Conservation (phyloP, 2,888 invertebrate species). For the Abrostola tripartita region DNA sequence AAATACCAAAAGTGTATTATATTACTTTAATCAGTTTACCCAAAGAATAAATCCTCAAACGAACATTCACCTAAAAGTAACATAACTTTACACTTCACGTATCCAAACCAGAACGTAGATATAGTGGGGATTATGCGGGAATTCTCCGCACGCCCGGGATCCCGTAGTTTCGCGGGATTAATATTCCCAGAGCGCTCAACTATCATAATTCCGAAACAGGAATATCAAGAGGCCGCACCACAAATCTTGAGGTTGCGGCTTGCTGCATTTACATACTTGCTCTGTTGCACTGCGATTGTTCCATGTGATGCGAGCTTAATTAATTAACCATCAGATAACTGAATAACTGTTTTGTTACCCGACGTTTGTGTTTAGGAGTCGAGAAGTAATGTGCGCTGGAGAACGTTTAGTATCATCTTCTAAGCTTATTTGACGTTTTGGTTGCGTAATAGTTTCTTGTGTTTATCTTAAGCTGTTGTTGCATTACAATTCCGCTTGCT, state of each 20-base stretch:
- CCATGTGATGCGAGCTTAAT: constrained; percentile 43
- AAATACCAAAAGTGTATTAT: background rate
- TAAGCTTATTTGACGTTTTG: constrained; percentile 6
- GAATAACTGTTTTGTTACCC: constrained; percentile 48
- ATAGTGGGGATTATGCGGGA: constrained; percentile 53
- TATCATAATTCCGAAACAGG: constrained; percentile 77
- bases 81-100: constrained; percentile 38
- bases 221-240: constrained; percentile 72
- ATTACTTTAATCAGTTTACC: background rate
- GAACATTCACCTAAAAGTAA: constrained; percentile 20
- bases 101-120: constrained; percentile 35
- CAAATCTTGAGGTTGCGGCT: constrained; percentile 74
- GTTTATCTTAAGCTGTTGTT: background rate
- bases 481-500: background rate
- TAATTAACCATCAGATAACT: constrained; percentile 51
- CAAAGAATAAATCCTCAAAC: constrained; percentile 3
- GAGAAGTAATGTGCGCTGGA: constrained; percentile 15
- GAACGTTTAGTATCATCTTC: constrained; percentile 6
- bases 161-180: constrained; percentile 67
- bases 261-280: constrained; percentile 56
- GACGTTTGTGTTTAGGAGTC: constrained; percentile 19
- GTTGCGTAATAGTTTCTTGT: background rate
- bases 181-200: constrained; percentile 71
- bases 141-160: constrained; percentile 48
- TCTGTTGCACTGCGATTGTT: constrained; percentile 41